Base-by-base conservation (phyloP, 2,888 invertebrate genomes). In the Bembecia ichneumoniformis region DNA sequence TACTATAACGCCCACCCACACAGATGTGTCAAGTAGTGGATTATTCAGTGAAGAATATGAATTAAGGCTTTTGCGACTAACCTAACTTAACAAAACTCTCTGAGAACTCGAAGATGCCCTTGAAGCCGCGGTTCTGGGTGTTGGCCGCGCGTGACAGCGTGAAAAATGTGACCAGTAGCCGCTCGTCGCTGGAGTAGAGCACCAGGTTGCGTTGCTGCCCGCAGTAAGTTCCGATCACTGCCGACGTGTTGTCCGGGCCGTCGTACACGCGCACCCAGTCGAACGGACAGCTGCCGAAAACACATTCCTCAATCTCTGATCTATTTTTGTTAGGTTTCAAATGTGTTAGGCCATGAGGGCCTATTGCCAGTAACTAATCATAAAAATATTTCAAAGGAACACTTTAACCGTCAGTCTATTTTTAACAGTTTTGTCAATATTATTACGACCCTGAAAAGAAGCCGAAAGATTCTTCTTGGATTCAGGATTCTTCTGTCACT, bases 71-170 rank as follows among this genome's bases (percentile, higher is more conserved):
- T 40, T 14, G 13, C 7, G 9, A 61, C 91, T 91, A 82, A 96
- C 97, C 96, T 91, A 99, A 91, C 90, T 97, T 96, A 87, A 99
- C 98, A 90, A 98, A 99, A 88, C 95, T 93, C 87, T 97, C 96
- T 68, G 98, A 98, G 89, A 99, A 99, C 90, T 98, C 97, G 89
- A 96, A 99, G 84, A 97, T 96, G 77, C 97, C 98, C 88, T 96
- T 96, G 90, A 98, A 99, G 77, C 99, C 99, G 80, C 98, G 93
- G 88, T 98, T 98, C 89, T 98, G 97, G 64, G 96, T 94, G 87
- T 95, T 96, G 78, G 94, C 97, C 81, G 94, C 94, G 87, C 96
- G 92, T 77, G 94, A 92, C 70, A 97, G 91, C 66, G 98, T 96
- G 80, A 91, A 94, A 89, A 98, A 98, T 69, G 96, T 92, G 74